A percentile compares a stretch with the other conserved stretches of the same genome.
These are phyloP conservation scores for Prorops nasuta DNA, from an alignment of 1,140 invertebrate genomes.

Conservation along the genomic window DNA sequence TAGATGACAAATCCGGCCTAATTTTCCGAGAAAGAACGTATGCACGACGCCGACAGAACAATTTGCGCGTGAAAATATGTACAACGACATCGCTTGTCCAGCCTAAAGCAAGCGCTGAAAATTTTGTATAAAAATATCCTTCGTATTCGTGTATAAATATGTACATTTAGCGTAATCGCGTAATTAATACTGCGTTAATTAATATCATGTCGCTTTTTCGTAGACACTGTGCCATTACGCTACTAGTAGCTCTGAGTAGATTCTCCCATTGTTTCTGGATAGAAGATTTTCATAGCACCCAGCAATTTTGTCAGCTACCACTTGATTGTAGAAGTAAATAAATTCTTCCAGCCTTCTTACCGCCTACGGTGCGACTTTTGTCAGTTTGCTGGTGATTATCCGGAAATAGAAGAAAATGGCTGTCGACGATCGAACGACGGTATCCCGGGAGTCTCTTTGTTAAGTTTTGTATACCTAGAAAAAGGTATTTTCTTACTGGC, in stretches of 20 bases:
- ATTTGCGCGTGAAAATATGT: constrained; percentile 25
- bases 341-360: no score
- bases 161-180: constrained; percentile 44
- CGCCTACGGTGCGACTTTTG: no score
- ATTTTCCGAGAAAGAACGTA: no score
- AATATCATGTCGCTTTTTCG: constrained; percentile 41
- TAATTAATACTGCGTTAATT: constrained; percentile 50
- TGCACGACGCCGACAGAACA: constrained; percentile 22
- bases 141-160: constrained; percentile 34
- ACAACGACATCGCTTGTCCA: constrained; percentile 20
- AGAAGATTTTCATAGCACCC: no score
- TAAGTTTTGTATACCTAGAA: constrained; percentile 18
- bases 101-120: constrained; percentile 41
- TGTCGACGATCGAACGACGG: constrained; percentile 18
- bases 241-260: no score
- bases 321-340: no score
- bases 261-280: no score
- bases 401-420: no score
- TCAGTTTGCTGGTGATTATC: no score
- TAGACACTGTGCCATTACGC: no score
- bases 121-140: constrained; percentile 56
- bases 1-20: no score
- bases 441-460: constrained; percentile 27
- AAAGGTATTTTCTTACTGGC: constrained; percentile 5
- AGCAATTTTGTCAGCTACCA: no score